Evolutionary conservation across 1,140 invertebrate species (phyloP).

Genomic region (Drosophila pandora): DNA sequence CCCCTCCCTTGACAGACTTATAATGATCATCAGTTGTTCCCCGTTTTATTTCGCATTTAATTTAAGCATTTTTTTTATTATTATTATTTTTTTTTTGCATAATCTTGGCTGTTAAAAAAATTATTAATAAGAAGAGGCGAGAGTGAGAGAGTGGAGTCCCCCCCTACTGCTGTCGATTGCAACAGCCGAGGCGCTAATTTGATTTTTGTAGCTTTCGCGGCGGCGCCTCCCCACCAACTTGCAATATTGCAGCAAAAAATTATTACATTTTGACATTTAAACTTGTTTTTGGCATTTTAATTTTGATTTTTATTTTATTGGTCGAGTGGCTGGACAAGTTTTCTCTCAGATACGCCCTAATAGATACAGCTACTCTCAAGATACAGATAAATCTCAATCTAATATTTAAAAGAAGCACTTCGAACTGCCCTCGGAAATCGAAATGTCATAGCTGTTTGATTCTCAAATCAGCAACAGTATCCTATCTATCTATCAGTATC

Average conservation of each 20-base stretch:
- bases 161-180: slow-evolving; percentile 52
- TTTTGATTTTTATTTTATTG: slow-evolving; percentile 71
- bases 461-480: slow-evolving; percentile 62
- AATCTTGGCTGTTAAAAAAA: slow-evolving; percentile 45
- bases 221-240: slow-evolving; percentile 70
- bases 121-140: not conserved
- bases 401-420: too few species aligned
- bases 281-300: slow-evolving; percentile 71
- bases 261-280: slow-evolving; percentile 78
- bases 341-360: slow-evolving; percentile 3
- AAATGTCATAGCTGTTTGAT: slow-evolving; percentile 75
- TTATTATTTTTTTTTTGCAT: slow-evolving; percentile 56
- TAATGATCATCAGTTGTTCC: slow-evolving; percentile 61
- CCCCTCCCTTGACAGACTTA: slow-evolving; percentile 48
- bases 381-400: too few species aligned
- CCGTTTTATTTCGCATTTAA: slow-evolving; percentile 65
- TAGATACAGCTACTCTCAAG: too few species aligned
- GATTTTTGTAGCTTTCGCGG: slow-evolving; percentile 72
- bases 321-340: slow-evolving; percentile 23
- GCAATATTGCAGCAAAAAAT: slow-evolving; percentile 34
- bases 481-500: slow-evolving; percentile 7
- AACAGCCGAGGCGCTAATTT: slow-evolving; percentile 78
- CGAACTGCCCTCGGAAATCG: slow-evolving; percentile 38
- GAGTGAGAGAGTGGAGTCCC: slow-evolving; percentile 39
- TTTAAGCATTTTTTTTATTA: slow-evolving; percentile 59